Percentiles rank a stretch among this genome's conserved stretches.
These are phyloP conservation scores for Muscicapa comitata DNA, from an alignment of 2,797 vertebrate genomes.

Conservation along the genomic window DNA sequence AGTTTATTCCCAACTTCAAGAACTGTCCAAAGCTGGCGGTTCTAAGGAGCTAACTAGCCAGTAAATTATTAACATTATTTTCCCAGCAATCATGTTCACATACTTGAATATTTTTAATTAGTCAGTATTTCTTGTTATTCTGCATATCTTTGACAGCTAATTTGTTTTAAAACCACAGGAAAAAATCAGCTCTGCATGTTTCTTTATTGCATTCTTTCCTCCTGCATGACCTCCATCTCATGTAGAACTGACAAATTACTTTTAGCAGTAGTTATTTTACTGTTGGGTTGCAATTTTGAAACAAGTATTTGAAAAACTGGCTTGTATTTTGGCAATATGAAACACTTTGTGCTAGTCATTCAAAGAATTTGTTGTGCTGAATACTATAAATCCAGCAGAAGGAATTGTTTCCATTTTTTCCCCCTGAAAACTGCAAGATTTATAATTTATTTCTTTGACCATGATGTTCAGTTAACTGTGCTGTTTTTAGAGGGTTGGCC, in stretches of 20 bases:
- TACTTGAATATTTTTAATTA: slow-evolving; percentile 51
- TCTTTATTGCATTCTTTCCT: background rate
- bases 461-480: background rate
- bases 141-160: slow-evolving; percentile 20
- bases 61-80: slow-evolving; percentile 14
- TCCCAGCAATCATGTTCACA: background rate
- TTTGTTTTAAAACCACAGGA: slow-evolving; percentile 36
- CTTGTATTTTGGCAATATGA: background rate
- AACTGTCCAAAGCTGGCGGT: background rate
- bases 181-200: background rate
- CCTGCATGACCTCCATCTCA: background rate
- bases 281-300: background rate
- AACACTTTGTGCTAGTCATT: background rate
- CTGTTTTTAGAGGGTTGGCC: background rate
- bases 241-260: slow-evolving; percentile 25
- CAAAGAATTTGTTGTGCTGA: background rate
- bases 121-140: slow-evolving; percentile 22
- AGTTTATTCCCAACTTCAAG: background rate
- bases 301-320: background rate
- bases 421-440: background rate
- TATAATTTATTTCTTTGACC: background rate
- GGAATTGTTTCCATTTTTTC: background rate
- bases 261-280: slow-evolving; percentile 24
- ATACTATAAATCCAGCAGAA: background rate
- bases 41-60: background rate